Evolutionary conservation across 2,113 vertebrate species (phyloP), one percentile per base, ranked within the genome.

Genomic region (Oreocharis arfaki): DNA sequence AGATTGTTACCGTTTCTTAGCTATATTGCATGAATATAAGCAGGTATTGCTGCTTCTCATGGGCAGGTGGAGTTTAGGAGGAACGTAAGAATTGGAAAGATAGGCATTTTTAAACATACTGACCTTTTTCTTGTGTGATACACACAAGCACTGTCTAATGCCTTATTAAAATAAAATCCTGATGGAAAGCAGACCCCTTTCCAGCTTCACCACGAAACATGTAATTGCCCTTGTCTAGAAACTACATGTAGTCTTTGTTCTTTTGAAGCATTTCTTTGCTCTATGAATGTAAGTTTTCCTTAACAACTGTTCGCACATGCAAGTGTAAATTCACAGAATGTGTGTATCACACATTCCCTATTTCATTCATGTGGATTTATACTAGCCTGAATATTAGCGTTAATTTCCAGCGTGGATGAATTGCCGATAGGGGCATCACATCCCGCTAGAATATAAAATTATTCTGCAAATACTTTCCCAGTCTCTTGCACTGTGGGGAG

Each of bases 151-250:
- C 37, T 76, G 64, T 49, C 84, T 93, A 39, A 81, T 68, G 37
- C 73, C n/a, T 79, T 92, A 65, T 39, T 75, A 57, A 84, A 95
- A 68, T 24, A 71, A 75, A 89, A 87, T 75, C 65, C 61, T 92
- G 76, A 92, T 57, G 69, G 77, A 97, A 94, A 81, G 79, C 92
- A 92, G 88, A 79, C 80, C 73, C 64, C 44, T 89, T 96, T 93
- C 76, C 44, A 89, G 68, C 50, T 92, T 93, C 74, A 76, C 83
- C 60, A 60, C 84, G 77, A 87, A 75, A 81, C 7, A 21, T 5
- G 2, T 80, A 79, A 75, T 93, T 90, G 86, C 41, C 53, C 80
- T 82, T 73, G 69, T 84, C 61, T 73, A 87, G 78, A 84, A 96
- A 39, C 64, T 71, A 21, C 0, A 0, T n/a, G 35, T 93, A 92